These are phyloP conservation scores for Aspidiotus destructor DNA, from an alignment of 2,888 invertebrate genomes.

Conservation along the genomic window DNA sequence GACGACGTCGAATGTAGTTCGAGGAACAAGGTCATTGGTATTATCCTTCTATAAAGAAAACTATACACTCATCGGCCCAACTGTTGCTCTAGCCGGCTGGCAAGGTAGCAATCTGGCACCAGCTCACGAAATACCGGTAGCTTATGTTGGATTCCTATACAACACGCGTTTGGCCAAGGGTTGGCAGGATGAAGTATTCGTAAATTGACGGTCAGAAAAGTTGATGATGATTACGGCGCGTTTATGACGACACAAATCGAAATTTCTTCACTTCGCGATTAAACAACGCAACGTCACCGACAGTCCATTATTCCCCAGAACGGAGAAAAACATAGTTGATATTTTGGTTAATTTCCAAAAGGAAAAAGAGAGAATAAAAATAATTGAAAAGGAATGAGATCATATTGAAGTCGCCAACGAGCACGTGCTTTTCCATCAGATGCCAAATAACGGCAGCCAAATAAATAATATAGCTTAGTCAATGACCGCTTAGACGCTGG, in stretches of 20 bases:
- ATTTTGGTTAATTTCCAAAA: slow-evolving; percentile 30
- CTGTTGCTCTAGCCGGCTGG: slow-evolving; percentile 27
- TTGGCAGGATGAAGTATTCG: slow-evolving; percentile 1
- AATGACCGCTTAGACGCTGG: slow-evolving; percentile 15
- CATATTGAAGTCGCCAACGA: slow-evolving; percentile 17
- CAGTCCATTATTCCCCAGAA: not conserved
- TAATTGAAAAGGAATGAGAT: slow-evolving; percentile 1
- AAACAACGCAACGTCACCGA: not conserved
- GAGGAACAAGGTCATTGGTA: slow-evolving; percentile 21
- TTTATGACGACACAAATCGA: too few species aligned
- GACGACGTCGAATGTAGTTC: slow-evolving; percentile 2
- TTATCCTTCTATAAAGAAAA: not conserved
- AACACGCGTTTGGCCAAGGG: slow-evolving; percentile 26
- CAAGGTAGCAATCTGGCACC: slow-evolving; percentile 30
- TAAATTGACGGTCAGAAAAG: too few species aligned
- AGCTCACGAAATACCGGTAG: slow-evolving; percentile 20
- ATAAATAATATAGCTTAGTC: slow-evolving; percentile 10
- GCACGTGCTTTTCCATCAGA: slow-evolving; percentile 30
- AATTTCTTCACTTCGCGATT: not conserved
- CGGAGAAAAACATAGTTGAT: slow-evolving; percentile 3
- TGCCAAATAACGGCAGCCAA: slow-evolving; percentile 25
- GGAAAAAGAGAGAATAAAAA: slow-evolving; percentile 13
- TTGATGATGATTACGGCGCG: too few species aligned
- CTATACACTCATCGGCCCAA: slow-evolving; percentile 22
- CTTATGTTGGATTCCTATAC: slow-evolving; percentile 9